These are phyloP conservation scores for Eristalinus aeneus DNA, from an alignment of 2,888 invertebrate genomes.

Conservation along the genomic window DNA sequence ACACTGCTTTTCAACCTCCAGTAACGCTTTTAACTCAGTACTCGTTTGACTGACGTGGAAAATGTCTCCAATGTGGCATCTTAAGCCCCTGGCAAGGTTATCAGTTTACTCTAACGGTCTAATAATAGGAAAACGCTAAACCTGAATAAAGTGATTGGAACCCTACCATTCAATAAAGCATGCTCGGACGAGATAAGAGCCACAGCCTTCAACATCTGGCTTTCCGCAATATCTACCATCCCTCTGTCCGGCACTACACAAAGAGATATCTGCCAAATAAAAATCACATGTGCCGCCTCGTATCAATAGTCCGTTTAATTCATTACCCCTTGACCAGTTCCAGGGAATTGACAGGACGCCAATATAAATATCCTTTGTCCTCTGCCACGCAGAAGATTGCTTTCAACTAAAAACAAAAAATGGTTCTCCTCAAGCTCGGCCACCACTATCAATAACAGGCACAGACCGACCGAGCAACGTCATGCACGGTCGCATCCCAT, in stretches of 20 bases:
- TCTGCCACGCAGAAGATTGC: neutral
- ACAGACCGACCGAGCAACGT: neutral
- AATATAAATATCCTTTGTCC: neutral
- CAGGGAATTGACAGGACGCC: neutral
- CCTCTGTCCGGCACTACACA: neutral
- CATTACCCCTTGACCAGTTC: neutral
- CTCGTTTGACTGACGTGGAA: too few relatives aligned
- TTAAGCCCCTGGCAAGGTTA: too few relatives aligned
- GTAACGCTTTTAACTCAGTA: too few relatives aligned
- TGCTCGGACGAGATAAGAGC: neutral
- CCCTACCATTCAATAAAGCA: neutral
- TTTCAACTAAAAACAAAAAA: neutral
- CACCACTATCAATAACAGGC: neutral
- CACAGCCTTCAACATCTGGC: neutral
- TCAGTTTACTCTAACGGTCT: too few relatives aligned
- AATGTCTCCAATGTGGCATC: too few relatives aligned
- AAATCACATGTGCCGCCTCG: constrained; percentile 18
- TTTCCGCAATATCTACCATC: too few relatives aligned
- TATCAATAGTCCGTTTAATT: neutral
- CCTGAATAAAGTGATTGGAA: neutral
- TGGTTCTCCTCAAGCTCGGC: neutral
- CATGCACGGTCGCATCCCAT: constrained; percentile 15
- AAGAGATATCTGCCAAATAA: neutral
- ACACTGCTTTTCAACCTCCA: too few relatives aligned
- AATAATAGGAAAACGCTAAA: too few relatives aligned